phyloP scores from a whole-genome alignment of 2,113 vertebrate genomes.

The Chitala chitala region DNA sequence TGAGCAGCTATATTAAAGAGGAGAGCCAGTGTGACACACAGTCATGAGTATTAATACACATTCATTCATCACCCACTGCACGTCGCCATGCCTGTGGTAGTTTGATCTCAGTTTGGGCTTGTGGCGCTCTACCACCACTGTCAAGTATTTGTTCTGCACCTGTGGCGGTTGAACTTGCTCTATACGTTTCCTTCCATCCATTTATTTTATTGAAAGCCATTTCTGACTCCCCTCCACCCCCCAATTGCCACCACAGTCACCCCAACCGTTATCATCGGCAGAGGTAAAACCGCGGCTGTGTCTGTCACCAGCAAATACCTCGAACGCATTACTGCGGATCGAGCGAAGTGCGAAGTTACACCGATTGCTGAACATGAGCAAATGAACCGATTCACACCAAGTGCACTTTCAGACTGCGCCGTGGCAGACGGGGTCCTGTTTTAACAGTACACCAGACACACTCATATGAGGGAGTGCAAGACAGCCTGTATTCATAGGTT shows the following conservation, averaged over 20 bases:
- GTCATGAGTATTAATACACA: constrained; percentile 17
- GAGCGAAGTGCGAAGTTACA: not conserved
- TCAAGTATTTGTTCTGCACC: not conserved
- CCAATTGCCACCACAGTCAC: too few species aligned
- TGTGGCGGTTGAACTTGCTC: not conserved
- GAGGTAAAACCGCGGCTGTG: not conserved
- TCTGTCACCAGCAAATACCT: not conserved
- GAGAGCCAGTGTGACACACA: too few species aligned
- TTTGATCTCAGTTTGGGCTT: not conserved
- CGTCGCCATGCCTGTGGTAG: not conserved
- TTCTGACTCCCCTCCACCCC: not conserved
- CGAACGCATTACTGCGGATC: not conserved
- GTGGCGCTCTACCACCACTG: not conserved
- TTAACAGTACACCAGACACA: not conserved
- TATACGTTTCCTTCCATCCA: not conserved
- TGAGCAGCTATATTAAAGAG: too few species aligned
- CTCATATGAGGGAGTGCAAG: too few species aligned
- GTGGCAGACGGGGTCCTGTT: not conserved
- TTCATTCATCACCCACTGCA: not conserved
- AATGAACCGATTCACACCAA: not conserved
- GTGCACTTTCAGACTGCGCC: not conserved
- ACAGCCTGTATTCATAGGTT: not conserved
- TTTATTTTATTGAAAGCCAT: not conserved
- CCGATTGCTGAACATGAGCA: not conserved
- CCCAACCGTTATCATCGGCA: too few species aligned